Base-by-base conservation (phyloP, 2,113 vertebrate genomes). In the Microcebus ravelobensis region DNA sequence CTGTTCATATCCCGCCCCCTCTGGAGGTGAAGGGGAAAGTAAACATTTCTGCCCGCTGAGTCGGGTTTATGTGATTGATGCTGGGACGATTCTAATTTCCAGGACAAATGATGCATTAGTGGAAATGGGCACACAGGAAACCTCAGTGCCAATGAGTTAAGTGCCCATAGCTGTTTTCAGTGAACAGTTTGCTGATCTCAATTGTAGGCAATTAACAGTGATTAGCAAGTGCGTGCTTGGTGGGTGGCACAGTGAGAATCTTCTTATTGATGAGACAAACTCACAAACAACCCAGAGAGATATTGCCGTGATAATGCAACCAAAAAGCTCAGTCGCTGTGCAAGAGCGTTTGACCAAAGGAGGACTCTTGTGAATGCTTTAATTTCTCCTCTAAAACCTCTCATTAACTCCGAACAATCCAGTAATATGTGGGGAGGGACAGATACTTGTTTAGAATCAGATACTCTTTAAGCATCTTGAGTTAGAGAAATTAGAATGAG, bases 141-240 rank as follows among this genome's bases (percentile, higher is more conserved):
- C 76, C 87, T 89, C 93, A 63, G 80, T 96, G 95, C 94, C 95
- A 94, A 71, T 68, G 96, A 98, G 96, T 97, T 97, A 98, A 98
- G 94, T 97, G 92, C 95, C 94, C 91, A 88, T 90, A 39, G 0
- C 87, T 39, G 39, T 90, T 94, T 93, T 93, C 96, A 65, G 77
- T 77, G 90, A 98, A 97, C 95, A 98, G 96, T 88, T 76, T 91
- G 96, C 83, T 94, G 79, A 94, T 97, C 96, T 97, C 97, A 97
- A 91, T 88, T 97, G 94, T 67, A 52, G 74, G 92, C 97, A 98
- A 98, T 98, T 98, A 98, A 68, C 94, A 94, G 97, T 97, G 97
- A 97, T 98, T 98, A 98, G 96, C 83, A 95, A 97, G 76, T 95
- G 83, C 1, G 10, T 42, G 70, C 98, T 34, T 97, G 89, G 95